Evolutionary conservation across 1,140 invertebrate species (phyloP), one percentile per base, ranked within the genome.

Genomic region (Trissolcus basalis): DNA sequence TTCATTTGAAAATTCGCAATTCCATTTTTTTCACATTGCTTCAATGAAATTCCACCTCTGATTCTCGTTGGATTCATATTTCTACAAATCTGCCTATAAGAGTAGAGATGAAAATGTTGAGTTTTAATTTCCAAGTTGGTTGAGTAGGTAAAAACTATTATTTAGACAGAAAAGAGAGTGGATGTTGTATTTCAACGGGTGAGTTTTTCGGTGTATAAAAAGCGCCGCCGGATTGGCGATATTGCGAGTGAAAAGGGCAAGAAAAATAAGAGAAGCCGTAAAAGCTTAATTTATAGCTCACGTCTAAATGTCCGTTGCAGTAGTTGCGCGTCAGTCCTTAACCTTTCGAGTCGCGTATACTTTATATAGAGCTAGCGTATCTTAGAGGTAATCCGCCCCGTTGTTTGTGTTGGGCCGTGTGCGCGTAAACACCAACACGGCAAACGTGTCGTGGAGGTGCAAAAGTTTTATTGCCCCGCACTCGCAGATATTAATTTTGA

Each of bases 231-330:
- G 19, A 27, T 27, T 27, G 2, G 19, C 6, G 6, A 27, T 27
- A 27, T 27, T 3, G 19, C 19, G 19, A 27, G 19, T 27, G 6
- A 27, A 27, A 27, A 1, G 19, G 19, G 19, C 19, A 78, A 71
- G 67, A 59, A 72, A 60, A 60, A 79, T 68, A 69, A 75, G 68
- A 76, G 59, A 71, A 65, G n/a, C 48, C 54, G 71, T 79, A 72
- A 75, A 75, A 79, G 71, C 63, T 82, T 82, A 79, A 82, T 82
- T 81, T 81, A 81, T 81, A 73, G 74, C 59, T 32, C 11, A 49
- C 61, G 67, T 76, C 74, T 80, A 76, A 81, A 80, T 77, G 76
- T 79, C 69, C 64, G 68, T 59, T 48, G 68, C 49, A 53, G 60
- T 60, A 72, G 59, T 61, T 56, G 59, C 67, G 68, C 58, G 65